Percentiles rank a stretch among this genome's conserved stretches.
Evolutionary conservation across 2,797 vertebrate genomes (phyloP).

Genomic region (Alectoris magna): DNA sequence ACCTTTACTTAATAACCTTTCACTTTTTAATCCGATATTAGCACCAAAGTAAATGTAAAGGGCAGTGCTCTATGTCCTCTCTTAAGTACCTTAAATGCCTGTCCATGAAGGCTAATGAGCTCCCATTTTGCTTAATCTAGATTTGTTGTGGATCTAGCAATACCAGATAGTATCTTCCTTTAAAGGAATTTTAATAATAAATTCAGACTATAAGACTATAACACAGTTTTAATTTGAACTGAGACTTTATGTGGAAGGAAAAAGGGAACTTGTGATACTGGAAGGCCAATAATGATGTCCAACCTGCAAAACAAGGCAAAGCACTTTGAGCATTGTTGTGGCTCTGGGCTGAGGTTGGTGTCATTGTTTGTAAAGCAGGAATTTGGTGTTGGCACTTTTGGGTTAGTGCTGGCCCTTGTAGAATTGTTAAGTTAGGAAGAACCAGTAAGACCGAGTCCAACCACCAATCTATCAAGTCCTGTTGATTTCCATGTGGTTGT

Average conservation of each 20-base stretch:
- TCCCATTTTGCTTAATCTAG: constrained; percentile 65
- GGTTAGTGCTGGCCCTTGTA: neutral
- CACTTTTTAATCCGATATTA: constrained; percentile 59
- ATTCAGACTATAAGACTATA: neutral
- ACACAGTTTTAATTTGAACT: neutral
- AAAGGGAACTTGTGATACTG: neutral
- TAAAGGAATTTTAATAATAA: neutral
- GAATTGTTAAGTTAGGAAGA: no score
- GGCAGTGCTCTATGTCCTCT: constrained; percentile 27
- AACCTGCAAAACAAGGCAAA: neutral
- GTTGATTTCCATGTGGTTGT: accelerated
- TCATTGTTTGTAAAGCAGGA: neutral
- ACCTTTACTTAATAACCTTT: constrained; percentile 70
- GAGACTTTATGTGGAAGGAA: neutral
- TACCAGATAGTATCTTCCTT: neutral
- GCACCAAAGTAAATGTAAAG: constrained; percentile 59
- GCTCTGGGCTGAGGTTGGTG: neutral
- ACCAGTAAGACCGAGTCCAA: no score
- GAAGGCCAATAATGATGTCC: neutral
- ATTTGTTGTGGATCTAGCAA: constrained; percentile 12
- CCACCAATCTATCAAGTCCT: neutral
- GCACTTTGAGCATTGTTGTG: neutral
- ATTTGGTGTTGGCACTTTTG: neutral
- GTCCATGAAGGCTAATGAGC: constrained; percentile 68
- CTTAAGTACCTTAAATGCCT: constrained; percentile 56